Conservation (phyloP, 2,113 vertebrate genomes). For the Dolichallabes microphthalmus region DNA sequence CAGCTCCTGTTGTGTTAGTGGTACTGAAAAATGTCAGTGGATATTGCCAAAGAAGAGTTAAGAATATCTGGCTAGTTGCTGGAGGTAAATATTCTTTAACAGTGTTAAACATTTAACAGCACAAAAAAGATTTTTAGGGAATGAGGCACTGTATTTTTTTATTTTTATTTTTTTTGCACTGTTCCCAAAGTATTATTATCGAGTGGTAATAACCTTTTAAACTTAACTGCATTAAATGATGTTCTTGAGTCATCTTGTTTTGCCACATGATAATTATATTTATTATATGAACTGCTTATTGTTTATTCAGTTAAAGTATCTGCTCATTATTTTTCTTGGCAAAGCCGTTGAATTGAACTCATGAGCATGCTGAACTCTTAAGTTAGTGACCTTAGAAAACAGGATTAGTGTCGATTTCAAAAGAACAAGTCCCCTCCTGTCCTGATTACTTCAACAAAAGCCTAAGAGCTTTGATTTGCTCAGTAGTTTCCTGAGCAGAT, state of each 20-base stretch:
- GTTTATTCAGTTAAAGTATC: neutral
- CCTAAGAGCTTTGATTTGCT: constrained; percentile 26
- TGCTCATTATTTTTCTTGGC: neutral
- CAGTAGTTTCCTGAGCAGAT: constrained; percentile 24
- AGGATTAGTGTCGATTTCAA: constrained; percentile 1
- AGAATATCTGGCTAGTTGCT: neutral
- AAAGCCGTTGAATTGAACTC: neutral
- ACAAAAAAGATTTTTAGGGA: neutral
- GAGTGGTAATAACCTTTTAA: neutral
- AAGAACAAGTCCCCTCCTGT: constrained; percentile 12
- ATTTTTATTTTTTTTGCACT: neutral
- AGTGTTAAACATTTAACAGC: neutral
- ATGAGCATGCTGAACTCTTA: neutral
- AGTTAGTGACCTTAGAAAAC: neutral
- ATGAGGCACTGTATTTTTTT: neutral
- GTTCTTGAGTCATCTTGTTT: neutral
- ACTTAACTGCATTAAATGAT: neutral
- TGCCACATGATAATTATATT: neutral
- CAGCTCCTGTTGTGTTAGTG: neutral
- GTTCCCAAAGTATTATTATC: no score
- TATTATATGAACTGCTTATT: neutral
- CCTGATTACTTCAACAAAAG: constrained; percentile 5
- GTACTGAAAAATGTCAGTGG: neutral
- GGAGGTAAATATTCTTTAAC: neutral
- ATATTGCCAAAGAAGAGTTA: neutral